phyloP scores from a whole-genome alignment of 1,140 invertebrate genomes.

The Matsumurasca onukii region DNA sequence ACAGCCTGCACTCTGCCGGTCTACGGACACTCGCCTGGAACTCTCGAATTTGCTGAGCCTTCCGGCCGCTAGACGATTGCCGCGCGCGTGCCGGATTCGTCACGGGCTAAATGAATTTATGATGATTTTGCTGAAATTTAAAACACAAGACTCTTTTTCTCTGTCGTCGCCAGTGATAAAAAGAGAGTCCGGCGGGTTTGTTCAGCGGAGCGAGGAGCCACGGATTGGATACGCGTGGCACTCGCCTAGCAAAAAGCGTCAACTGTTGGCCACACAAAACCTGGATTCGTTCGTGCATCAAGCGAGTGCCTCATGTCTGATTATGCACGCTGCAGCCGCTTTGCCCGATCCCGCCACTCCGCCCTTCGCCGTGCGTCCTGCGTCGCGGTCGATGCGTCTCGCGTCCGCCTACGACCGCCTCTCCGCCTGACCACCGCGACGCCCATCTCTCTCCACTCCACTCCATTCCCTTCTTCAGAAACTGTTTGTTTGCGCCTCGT shows the following conservation, averaged over 20 bases:
- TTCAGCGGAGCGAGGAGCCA: conserved; percentile 7
- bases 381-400: neutral
- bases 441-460: too few species aligned
- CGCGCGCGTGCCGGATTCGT: conserved; percentile 17
- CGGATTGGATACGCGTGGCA: conserved; percentile 30
- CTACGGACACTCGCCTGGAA: too few species aligned
- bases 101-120: conserved; percentile 21
- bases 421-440: too few species aligned
- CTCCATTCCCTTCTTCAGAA: too few species aligned
- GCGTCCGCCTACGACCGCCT: too few species aligned
- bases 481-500: too few species aligned
- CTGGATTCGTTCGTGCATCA: conserved; percentile 27
- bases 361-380: neutral
- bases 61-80: too few species aligned
- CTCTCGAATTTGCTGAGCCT: too few species aligned
- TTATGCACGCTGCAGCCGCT: conserved; percentile 26
- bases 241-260: conserved; percentile 16
- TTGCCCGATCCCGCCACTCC: neutral
- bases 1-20: too few species aligned
- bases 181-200: conserved; percentile 20
- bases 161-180: neutral
- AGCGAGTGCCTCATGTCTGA: conserved; percentile 25
- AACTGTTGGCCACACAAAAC: conserved; percentile 17
- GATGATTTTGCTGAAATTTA: conserved; percentile 30
- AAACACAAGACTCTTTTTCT: conserved; percentile 29